Evolutionary conservation across 2,797 vertebrate species (phyloP).

Genomic region (Poeciliopsis paucimaculata): DNA sequence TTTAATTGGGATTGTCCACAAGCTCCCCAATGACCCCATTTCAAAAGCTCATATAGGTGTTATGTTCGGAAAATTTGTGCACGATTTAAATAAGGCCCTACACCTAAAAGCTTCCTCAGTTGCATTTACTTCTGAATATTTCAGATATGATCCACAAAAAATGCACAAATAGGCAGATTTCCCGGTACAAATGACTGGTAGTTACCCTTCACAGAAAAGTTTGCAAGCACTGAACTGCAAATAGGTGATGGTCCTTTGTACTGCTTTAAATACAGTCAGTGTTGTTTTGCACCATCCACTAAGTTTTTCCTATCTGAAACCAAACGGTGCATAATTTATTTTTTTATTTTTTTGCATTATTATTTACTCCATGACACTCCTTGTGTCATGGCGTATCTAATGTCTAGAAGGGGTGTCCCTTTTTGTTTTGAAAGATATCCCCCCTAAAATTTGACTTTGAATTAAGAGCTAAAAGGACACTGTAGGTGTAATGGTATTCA

Average conservation of each 20-base stretch:
- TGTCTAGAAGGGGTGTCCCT: background rate
- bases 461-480: background rate
- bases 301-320: background rate
- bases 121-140: background rate
- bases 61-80: too few species aligned
- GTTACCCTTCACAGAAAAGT: background rate
- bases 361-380: too few species aligned
- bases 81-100: too few species aligned
- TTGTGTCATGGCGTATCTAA: background rate
- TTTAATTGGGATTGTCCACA: too few species aligned
- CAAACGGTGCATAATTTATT: background rate
- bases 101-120: background rate
- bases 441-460: background rate
- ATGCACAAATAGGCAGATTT: background rate
- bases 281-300: background rate
- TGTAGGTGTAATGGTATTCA: background rate
- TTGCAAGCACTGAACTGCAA: background rate
- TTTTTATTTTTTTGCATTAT: too few species aligned
- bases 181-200: background rate
- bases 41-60: too few species aligned
- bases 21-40: too few species aligned
- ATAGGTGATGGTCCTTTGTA: background rate
- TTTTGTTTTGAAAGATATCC: background rate
- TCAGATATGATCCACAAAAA: background rate
- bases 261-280: background rate